A percentile compares a stretch with the other conserved stretches of the same genome.
Evolutionary conservation across 1,140 invertebrate genomes (phyloP).

Genomic region (Cephus cinctus): DNA sequence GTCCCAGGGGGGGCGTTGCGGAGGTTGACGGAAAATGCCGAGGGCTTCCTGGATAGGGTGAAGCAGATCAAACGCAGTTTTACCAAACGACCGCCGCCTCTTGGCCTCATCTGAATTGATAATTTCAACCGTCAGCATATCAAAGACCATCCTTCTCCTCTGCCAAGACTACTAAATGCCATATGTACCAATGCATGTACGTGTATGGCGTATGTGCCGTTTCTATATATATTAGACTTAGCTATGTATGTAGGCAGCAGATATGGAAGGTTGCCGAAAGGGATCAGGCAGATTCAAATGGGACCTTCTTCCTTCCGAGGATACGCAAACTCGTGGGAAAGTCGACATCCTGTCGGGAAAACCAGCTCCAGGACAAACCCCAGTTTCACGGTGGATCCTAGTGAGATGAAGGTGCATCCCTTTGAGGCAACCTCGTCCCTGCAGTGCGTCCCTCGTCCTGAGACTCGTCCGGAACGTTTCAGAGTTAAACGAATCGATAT

Average conservation of each 20-base stretch:
- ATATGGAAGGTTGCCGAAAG: conserved; percentile 4
- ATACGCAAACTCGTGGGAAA: conserved; percentile 36
- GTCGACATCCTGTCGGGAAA: conserved; percentile 22
- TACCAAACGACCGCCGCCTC: conserved; percentile 42
- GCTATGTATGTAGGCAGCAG: conserved; percentile 25
- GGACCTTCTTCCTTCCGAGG: conserved; percentile 19
- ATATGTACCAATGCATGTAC: too few species aligned
- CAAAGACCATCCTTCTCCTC: too few species aligned
- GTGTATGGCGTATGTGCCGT: too few species aligned
- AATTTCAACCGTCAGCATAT: conserved; percentile 52
- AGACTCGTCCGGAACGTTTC: too few species aligned
- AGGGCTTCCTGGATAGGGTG: conserved; percentile 27
- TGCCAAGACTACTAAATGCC: too few species aligned
- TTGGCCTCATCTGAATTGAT: conserved; percentile 54
- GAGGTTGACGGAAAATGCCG: conserved; percentile 27
- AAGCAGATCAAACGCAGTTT: conserved; percentile 51
- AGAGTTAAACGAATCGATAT: too few species aligned
- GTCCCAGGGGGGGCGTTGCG: conserved; percentile 2
- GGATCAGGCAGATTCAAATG: conserved; percentile 39
- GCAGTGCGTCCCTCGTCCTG: too few species aligned
- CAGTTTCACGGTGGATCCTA: too few species aligned
- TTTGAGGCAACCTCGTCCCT: too few species aligned
- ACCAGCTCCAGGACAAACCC: background rate
- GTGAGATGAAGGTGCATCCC: too few species aligned
- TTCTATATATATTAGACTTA: conserved; percentile 11